These are phyloP conservation scores for Diuraphis noxia DNA, from an alignment of 1,140 invertebrate genomes.

Conservation along the genomic window DNA sequence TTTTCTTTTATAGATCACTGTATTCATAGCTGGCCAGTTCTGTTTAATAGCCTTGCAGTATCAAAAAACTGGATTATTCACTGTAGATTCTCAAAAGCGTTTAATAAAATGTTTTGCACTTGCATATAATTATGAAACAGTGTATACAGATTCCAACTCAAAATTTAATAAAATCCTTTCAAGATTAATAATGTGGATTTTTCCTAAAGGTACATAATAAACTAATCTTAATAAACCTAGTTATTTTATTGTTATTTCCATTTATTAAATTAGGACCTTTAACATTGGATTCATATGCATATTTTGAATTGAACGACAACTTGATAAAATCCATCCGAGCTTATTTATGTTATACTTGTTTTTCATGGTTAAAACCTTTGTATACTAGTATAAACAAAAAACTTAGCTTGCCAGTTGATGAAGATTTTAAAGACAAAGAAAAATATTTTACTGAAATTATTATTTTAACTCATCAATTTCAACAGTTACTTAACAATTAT, in stretches of 20 bases:
- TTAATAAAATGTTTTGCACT: constrained; percentile 40
- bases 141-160: constrained; percentile 25
- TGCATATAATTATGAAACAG: constrained; percentile 28
- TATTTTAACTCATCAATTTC: constrained; percentile 14
- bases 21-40: constrained; percentile 38
- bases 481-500: neutral
- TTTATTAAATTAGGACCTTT: constrained; percentile 34
- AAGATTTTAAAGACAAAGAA: neutral
- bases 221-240: neutral
- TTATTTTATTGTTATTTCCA: neutral
- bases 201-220: constrained; percentile 34
- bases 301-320: constrained; percentile 21
- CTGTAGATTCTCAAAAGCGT: neutral
- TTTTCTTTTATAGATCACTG: constrained; percentile 35
- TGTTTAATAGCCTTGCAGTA: constrained; percentile 33
- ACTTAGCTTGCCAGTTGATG: neutral
- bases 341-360: constrained; percentile 33
- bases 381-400: constrained; percentile 33
- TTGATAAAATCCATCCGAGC: constrained; percentile 12
- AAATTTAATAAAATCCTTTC: constrained; percentile 29
- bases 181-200: constrained; percentile 40
- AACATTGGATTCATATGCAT: neutral
- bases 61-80: constrained; percentile 20
- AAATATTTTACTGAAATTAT: constrained; percentile 1
- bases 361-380: constrained; percentile 39